Evolutionary conservation across 2,113 vertebrate genomes (phyloP), one percentile per base, ranked within the genome.

Genomic region (Pipa parva): DNA sequence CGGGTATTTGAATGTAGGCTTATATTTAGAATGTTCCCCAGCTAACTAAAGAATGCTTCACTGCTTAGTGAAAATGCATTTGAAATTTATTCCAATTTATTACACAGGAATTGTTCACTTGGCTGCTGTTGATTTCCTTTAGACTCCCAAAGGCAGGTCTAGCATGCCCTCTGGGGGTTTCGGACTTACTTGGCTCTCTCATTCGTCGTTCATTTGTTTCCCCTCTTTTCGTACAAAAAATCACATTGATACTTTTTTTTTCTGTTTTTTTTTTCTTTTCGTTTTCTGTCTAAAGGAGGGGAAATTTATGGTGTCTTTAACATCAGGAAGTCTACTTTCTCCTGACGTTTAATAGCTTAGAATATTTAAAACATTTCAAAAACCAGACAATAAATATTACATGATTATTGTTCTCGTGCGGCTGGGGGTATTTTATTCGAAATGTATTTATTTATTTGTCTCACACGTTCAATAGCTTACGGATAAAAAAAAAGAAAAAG

Each of bases 371-470:
- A 82, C 83, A 77, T 85, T 88, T 86, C 82, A 89, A 85, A n/a
- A 86, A 76, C 80, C 84, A 89, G 85, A 87, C 83, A 84, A 86
- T 90, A 89, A 89, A 89, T 88, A 89, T 78, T 85, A 81, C 67
- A 78, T 83, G 82, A 85, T 89, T 89, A 89, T 89, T 89, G 74
- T 89, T 88, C 88, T 88, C 84, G 85, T 83, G 88, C 88, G 85
- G 79, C 80, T 18, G 46, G 57, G 46, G 58, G 17, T 49, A n/a
- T n/a, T n/a, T n/a, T n/a, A n/a, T n/a, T n/a, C n/a, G n/a, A n/a
- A n/a, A 36, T 79, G 82, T 76, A 71, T 73, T 84, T 83, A 83
- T 84, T 82, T 51, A 25, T 22, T 50, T 6, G 18, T 5, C 46
- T 51, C 13, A 22, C 52, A 18, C 26, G 29, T 55, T 55, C 7